These are phyloP conservation scores for Tor tambroides DNA, from an alignment of 2,113 vertebrate species.

Conservation along the genomic window DNA sequence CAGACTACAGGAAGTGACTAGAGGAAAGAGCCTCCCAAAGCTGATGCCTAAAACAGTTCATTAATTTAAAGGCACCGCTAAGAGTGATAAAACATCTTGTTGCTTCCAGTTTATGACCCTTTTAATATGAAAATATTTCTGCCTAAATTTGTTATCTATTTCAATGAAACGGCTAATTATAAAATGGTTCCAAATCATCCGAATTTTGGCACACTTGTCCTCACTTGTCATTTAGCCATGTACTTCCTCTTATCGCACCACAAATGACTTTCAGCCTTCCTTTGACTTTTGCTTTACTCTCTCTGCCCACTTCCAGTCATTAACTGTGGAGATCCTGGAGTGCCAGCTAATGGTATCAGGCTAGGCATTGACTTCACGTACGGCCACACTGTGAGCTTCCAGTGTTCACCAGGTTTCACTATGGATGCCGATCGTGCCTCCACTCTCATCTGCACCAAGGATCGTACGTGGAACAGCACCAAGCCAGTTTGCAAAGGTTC, in stretches of 20 bases:
- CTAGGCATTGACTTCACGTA: constrained; percentile 90
- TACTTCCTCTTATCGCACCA: neutral
- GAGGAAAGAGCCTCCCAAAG: constrained; percentile 34
- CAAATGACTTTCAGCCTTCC: neutral
- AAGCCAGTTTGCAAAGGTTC: constrained; percentile 92
- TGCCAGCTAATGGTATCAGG: constrained; percentile 90
- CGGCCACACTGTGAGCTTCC: constrained; percentile 83
- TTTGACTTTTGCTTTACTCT: neutral
- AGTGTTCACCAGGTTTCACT: constrained; percentile 88
- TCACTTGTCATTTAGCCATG: neutral
- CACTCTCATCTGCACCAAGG: constrained; percentile 90
- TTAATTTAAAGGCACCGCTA: constrained; percentile 44
- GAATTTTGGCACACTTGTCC: neutral
- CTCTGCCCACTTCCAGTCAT: constrained; percentile 82
- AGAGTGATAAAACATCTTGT: constrained; percentile 40
- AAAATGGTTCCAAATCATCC: constrained; percentile 1
- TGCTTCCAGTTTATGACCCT: neutral
- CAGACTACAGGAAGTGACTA: constrained; percentile 36
- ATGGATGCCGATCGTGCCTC: constrained; percentile 91
- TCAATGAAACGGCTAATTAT: constrained; percentile 7
- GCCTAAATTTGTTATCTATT: constrained; percentile 9
- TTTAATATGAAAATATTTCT: constrained; percentile 24
- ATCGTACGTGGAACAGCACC: constrained; percentile 94
- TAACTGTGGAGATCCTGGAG: constrained; percentile 92
- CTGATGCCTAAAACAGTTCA: constrained; percentile 32